Evolutionary conservation across 2,797 vertebrate genomes (phyloP).

Genomic region (Poecilia wingei): DNA sequence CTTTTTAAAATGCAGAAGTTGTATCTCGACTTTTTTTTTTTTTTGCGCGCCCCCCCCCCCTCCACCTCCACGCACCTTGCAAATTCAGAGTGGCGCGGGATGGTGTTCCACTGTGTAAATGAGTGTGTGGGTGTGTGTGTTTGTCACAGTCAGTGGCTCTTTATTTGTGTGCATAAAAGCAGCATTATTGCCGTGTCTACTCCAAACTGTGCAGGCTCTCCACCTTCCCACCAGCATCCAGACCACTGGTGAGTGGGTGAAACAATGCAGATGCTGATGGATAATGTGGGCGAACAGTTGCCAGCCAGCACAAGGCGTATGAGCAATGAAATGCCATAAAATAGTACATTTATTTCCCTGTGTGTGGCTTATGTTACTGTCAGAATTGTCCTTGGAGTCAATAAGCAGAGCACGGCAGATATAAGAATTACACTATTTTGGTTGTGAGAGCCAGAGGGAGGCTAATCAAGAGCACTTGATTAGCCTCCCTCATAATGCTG

Average conservation of each 20-base stretch:
- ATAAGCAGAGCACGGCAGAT: neutral
- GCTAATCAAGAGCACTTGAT: neutral
- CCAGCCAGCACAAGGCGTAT: slow-evolving; percentile 35
- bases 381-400: neutral
- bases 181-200: slow-evolving; percentile 42
- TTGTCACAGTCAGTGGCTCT: slow-evolving; percentile 10
- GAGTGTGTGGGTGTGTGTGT: slow-evolving; percentile 15
- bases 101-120: slow-evolving; percentile 6
- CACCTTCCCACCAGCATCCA: slow-evolving; percentile 59
- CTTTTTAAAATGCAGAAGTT: slow-evolving; percentile 50
- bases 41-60: rapidly evolving
- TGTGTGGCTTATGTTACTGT: neutral
- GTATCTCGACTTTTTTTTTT: slow-evolving; percentile 33
- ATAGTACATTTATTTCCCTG: neutral
- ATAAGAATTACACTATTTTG: neutral
- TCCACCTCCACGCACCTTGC: too few species aligned
- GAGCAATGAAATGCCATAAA: slow-evolving; percentile 26
- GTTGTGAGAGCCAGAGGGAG: neutral
- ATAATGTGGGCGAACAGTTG: slow-evolving; percentile 63
- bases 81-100: slow-evolving; percentile 18
- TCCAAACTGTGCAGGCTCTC: slow-evolving; percentile 43
- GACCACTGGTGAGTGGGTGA: slow-evolving; percentile 67
- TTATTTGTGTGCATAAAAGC: slow-evolving; percentile 30
- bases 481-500: too few species aligned
- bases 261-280: slow-evolving; percentile 63